phyloP scores from a whole-genome alignment of 2,797 vertebrate species.

The Diplodus sargus region DNA sequence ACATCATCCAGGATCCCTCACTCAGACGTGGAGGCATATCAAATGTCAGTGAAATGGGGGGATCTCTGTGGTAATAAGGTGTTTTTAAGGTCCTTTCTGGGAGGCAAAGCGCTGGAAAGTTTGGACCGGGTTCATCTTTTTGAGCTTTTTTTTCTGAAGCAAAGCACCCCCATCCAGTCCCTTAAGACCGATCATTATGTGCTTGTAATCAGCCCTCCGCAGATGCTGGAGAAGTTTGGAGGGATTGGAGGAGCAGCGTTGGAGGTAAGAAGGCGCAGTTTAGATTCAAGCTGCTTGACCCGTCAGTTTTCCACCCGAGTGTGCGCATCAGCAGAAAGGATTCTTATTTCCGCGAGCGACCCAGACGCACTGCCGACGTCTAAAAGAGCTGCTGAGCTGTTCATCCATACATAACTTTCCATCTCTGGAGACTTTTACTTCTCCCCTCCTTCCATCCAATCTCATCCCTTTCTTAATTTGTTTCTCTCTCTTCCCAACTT shows the following conservation, averaged over 20 bases:
- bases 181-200: conserved; percentile 76
- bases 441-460: conserved; percentile 16
- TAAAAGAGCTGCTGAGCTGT: conserved; percentile 73
- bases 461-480: conserved; percentile 31
- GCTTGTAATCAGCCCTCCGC: conserved; percentile 77
- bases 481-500: conserved; percentile 31
- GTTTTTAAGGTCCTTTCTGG: conserved; percentile 75
- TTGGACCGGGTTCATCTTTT: conserved; percentile 75
- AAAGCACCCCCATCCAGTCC: conserved; percentile 38
- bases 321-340: conserved; percentile 67
- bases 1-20: conserved; percentile 77
- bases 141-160: conserved; percentile 63
- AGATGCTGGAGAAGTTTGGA: conserved; percentile 66
- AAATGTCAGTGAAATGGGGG: conserved; percentile 78
- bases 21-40: conserved; percentile 77
- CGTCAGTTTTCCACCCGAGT: conserved; percentile 55
- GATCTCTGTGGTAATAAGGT: conserved; percentile 75
- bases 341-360: conserved; percentile 15
- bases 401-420: conserved; percentile 73
- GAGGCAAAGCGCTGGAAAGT: conserved; percentile 75
- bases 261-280: conserved; percentile 65
- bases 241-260: conserved; percentile 49
- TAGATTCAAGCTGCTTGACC: conserved; percentile 73
- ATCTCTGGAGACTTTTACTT: conserved; percentile 55
- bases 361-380: conserved; percentile 38